Evolutionary conservation across 2,888 invertebrate genomes (phyloP).

Genomic region (Plusia festucae): DNA sequence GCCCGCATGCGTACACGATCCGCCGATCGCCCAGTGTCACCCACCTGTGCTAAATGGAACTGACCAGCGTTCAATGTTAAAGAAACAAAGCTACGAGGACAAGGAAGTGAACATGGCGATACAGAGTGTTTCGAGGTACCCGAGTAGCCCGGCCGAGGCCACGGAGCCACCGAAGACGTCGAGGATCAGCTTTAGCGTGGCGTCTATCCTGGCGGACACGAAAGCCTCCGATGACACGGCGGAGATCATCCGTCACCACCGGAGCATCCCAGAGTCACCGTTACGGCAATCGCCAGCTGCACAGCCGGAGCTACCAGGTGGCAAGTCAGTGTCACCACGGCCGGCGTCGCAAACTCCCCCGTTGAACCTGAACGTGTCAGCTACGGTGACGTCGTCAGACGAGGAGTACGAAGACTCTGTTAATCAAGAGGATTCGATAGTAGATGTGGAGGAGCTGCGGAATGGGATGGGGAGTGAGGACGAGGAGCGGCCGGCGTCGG

Average conservation of each 20-base stretch:
- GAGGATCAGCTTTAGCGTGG: conserved; percentile 95
- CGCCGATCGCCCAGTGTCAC: conserved; percentile 77
- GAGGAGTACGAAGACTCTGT: conserved; percentile 93
- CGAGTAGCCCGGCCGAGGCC: conserved; percentile 91
- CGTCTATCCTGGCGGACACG: conserved; percentile 95
- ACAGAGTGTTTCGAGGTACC: conserved; percentile 91
- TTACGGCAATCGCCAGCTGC: conserved; percentile 84
- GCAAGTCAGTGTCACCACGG: conserved; percentile 78
- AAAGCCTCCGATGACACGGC: conserved; percentile 89
- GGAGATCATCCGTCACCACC: conserved; percentile 86
- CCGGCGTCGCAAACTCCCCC: conserved; percentile 84
- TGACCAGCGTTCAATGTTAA: conserved; percentile 90
- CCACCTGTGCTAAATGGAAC: conserved; percentile 86
- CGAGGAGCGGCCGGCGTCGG: conserved; percentile 76
- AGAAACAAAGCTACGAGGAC: conserved; percentile 88
- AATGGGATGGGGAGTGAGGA: conserved; percentile 87
- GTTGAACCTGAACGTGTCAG: conserved; percentile 84
- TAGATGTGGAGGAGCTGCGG: conserved; percentile 94
- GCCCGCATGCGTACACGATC: conserved; percentile 88
- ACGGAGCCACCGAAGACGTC: conserved; percentile 90
- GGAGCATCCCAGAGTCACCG: conserved; percentile 86
- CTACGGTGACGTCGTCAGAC: conserved; percentile 87
- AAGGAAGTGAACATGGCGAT: conserved; percentile 92
- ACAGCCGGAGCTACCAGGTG: conserved; percentile 85
- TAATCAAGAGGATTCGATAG: conserved; percentile 91